Conservation (phyloP, 64 coral and sea anemone species). For the Actinia tenebrosa region DNA sequence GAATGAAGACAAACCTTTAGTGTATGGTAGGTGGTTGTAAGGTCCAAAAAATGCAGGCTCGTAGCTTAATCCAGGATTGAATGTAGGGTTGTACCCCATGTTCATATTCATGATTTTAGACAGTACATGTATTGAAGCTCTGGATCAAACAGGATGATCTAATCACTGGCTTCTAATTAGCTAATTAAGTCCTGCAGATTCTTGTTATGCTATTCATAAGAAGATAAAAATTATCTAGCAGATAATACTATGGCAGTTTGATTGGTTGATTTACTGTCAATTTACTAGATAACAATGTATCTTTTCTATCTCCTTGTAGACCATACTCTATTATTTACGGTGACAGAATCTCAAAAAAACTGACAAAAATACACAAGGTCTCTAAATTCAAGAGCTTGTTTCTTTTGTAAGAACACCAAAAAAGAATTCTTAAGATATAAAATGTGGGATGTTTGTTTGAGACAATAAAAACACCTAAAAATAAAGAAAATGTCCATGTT, state of each 20-base stretch:
- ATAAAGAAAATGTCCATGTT: not conserved
- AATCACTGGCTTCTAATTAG: constrained; percentile 70
- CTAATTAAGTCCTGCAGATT: constrained; percentile 35
- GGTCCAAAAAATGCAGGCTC: constrained; percentile 53
- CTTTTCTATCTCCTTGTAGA: constrained; percentile 6
- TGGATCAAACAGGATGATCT: constrained; percentile 47
- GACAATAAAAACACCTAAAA: not conserved
- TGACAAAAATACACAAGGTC: not conserved
- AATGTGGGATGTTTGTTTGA: not conserved
- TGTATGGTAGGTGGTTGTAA: constrained; percentile 59
- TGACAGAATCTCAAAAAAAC: not conserved
- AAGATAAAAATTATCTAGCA: constrained; percentile 34
- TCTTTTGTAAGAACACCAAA: not conserved
- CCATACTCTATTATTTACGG: constrained; percentile 11
- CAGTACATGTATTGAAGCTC: constrained; percentile 24
- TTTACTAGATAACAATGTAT: constrained; percentile 16
- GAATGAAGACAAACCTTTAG: constrained; percentile 63
- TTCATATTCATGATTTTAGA: constrained; percentile 61
- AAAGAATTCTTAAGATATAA: not conserved
- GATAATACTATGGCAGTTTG: not conserved
- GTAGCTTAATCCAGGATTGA: constrained; percentile 57
- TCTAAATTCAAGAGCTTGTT: not conserved
- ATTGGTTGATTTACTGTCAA: constrained; percentile 26
- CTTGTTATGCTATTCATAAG: constrained; percentile 42
- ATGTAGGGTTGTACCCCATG: constrained; percentile 63